A percentile compares a stretch with the other conserved stretches of the same genome.
These are phyloP conservation scores for Drosophila equinoxialis DNA, from an alignment of 1,140 invertebrate genomes.

Conservation along the genomic window DNA sequence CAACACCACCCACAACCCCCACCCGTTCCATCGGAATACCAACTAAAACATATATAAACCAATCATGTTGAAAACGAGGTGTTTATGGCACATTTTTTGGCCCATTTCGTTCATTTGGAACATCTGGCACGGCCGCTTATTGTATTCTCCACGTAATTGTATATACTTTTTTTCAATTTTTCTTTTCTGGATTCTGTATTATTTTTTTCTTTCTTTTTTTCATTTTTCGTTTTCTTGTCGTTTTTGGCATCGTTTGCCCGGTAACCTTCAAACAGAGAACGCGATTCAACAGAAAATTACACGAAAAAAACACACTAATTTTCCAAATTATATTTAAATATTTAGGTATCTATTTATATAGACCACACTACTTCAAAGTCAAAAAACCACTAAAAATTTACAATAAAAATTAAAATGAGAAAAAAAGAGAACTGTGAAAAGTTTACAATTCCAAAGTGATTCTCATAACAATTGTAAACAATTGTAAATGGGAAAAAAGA, in stretches of 20 bases:
- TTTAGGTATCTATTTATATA: no score
- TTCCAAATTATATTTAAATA: not conserved
- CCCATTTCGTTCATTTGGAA: slow-evolving; percentile 3
- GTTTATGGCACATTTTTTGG: slow-evolving; percentile 12
- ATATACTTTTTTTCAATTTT: not conserved
- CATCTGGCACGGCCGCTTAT: slow-evolving; percentile 7
- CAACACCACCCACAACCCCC: not conserved
- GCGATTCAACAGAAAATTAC: not conserved
- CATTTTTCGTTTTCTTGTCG: not conserved
- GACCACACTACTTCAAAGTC: no score
- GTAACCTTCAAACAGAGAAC: not conserved
- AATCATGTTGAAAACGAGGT: slow-evolving; percentile 3
- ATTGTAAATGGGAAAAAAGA: no score
- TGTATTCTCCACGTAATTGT: slow-evolving; percentile 10
- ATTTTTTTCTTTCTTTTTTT: not conserved
- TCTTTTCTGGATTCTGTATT: not conserved
- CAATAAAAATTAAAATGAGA: no score
- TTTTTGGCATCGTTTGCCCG: not conserved
- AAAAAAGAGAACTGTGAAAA: no score
- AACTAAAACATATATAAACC: not conserved
- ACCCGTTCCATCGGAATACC: not conserved
- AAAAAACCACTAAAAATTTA: no score
- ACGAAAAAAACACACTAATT: not conserved
- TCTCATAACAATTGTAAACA: no score
- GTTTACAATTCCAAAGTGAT: no score